These are phyloP conservation scores for Neolamprologus cancellatus DNA, from an alignment of 2,113 vertebrate species.

Conservation along the genomic window DNA sequence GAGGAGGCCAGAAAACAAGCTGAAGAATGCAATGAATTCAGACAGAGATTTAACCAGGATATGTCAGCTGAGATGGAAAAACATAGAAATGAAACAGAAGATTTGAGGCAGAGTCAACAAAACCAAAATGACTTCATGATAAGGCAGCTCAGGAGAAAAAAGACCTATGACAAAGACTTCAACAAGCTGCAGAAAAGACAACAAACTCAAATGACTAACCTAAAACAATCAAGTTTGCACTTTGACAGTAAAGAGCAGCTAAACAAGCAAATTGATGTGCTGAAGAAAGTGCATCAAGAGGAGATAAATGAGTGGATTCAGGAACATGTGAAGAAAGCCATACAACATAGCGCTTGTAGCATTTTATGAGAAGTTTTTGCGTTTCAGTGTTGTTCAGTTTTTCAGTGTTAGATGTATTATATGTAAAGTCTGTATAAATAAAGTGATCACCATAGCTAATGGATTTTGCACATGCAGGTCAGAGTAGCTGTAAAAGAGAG, in stretches of 20 bases:
- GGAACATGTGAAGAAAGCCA: background rate
- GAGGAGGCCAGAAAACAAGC: slow-evolving; percentile 3
- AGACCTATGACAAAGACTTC: accelerated
- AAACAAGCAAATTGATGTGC: background rate
- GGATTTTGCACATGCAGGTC: background rate
- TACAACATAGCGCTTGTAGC: background rate
- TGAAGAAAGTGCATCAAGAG: background rate
- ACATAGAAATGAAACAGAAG: background rate
- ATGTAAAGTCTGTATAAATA: background rate
- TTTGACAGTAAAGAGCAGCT: background rate
- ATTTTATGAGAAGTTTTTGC: background rate
- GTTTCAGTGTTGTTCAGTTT: background rate
- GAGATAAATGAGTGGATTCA: background rate
- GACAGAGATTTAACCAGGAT: accelerated
- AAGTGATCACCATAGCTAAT: background rate
- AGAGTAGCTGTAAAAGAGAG: background rate
- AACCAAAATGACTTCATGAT: background rate
- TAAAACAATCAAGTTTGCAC: accelerated
- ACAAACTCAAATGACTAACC: background rate
- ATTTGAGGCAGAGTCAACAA: background rate
- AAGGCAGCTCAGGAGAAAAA: background rate
- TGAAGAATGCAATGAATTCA: background rate
- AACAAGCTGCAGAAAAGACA: background rate
- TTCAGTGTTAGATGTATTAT: background rate
- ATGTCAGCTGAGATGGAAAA: accelerated